Conservation (phyloP, 2,113 vertebrate species). For the Lathamus discolor region DNA sequence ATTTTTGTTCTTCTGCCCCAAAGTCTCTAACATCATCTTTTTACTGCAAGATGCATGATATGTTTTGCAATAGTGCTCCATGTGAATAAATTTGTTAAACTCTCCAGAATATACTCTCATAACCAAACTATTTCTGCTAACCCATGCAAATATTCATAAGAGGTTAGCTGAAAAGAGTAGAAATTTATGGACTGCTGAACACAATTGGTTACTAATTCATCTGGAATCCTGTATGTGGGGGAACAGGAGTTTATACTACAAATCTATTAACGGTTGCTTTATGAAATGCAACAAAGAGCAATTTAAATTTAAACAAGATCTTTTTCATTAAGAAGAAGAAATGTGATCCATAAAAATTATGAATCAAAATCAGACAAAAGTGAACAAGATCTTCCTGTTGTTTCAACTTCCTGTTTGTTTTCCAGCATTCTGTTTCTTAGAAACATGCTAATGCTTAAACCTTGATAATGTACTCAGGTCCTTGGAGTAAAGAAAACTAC, state of each 20-base stretch:
- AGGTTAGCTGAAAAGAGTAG: constrained; percentile 26
- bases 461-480: background rate
- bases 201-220: constrained; percentile 43
- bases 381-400: background rate
- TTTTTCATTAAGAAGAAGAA: background rate
- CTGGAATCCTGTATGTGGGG: background rate
- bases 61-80: constrained; percentile 26
- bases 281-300: background rate
- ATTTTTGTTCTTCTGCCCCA: constrained; percentile 8
- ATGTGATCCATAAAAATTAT: background rate
- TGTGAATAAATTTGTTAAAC: constrained; percentile 11
- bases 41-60: background rate
- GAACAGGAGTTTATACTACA: background rate
- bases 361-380: background rate
- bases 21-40: constrained; percentile 19
- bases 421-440: background rate
- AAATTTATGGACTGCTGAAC: constrained; percentile 58
- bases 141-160: constrained; percentile 48
- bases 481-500: background rate
- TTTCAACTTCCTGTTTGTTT: constrained; percentile 11
- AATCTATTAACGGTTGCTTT: background rate
- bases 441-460: background rate
- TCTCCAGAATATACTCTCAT: constrained; percentile 55
- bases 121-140: constrained; percentile 61
- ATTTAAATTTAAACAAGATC: background rate